Evolutionary conservation across 2,113 vertebrate genomes (phyloP).

Genomic region (Sapayoa aenigma): DNA sequence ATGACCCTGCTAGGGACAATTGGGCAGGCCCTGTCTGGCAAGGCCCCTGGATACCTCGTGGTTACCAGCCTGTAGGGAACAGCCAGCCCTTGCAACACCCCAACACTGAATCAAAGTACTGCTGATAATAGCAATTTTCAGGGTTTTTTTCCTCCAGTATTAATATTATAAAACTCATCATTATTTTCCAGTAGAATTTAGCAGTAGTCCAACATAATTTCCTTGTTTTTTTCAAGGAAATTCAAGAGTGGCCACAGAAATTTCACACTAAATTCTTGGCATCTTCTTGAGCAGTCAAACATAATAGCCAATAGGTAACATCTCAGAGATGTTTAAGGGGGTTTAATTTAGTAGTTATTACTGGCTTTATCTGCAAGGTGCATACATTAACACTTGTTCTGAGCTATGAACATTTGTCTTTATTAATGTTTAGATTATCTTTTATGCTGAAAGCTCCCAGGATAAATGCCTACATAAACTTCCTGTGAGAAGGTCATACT

Average conservation of each 20-base stretch:
- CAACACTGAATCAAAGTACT: neutral
- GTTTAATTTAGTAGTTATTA: neutral
- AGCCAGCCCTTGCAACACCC: neutral
- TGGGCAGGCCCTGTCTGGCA: neutral
- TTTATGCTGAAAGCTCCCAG: neutral
- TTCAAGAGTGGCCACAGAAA: neutral
- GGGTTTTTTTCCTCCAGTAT: neutral
- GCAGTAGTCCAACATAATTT: neutral
- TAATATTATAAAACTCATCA: neutral
- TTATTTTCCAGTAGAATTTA: neutral
- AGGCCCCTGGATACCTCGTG: rapidly evolving
- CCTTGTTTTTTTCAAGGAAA: neutral
- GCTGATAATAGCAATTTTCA: too few relatives aligned
- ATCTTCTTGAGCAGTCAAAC: neutral
- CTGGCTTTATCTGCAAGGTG: neutral
- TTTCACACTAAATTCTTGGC: neutral
- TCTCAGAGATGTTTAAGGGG: neutral
- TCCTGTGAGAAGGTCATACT: neutral
- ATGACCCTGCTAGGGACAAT: neutral
- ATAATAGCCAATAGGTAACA: neutral
- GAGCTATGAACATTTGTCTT: neutral
- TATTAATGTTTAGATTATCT: conserved; percentile 11
- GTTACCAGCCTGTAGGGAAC: neutral
- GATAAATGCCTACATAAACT: neutral
- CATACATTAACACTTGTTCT: neutral